Evolutionary conservation across 1,140 invertebrate species (phyloP), one percentile per base, ranked within the genome.

Genomic region (Scaptomyza pallida): DNA sequence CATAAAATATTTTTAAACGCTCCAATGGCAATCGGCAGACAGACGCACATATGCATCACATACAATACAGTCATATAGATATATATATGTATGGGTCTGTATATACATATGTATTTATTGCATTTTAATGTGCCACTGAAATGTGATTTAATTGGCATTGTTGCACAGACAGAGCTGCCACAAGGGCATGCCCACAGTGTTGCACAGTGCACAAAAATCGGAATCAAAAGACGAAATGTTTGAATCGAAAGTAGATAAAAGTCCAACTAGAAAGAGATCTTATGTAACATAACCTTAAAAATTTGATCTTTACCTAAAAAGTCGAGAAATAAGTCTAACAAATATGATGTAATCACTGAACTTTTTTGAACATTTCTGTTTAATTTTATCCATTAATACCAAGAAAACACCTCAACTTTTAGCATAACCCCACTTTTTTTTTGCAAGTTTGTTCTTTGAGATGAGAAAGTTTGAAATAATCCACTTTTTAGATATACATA

Each of bases 101-200:
- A 48, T 30, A 33, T 30, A 50, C 30, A 35, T 5, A 71, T 71
- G 77, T 77, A 86, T 85, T 81, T 81, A 86, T 86, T 85, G 81
- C 77, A 77, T 86, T 85, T 86, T 81, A 85, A 81, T 86, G 78
- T 77, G 82, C 70, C 77, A 72, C 77, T 86, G 77, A 86, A 86
- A 86, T 78, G 65, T 67, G 56, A 86, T 88, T 86, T 86, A 81
- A 86, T 81, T 86, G 82, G 74, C 81, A 86, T 88, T 78, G 82
- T 86, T 74, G 81, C 37, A 30, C 51, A 57, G 62, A 54, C n/a
- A n/a, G n/a, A n/a, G n/a, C 47, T 47, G 26, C 43, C 51, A 51
- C 30, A 44, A 61, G 51, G 64, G 63, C 57, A 37, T n/a, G 33
- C 26, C 26, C 26, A 30, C 26, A 30, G 26, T 23, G 17, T 16